Evolutionary conservation across 2,113 vertebrate species (phyloP).

Genomic region (Catharus fuscescens): DNA sequence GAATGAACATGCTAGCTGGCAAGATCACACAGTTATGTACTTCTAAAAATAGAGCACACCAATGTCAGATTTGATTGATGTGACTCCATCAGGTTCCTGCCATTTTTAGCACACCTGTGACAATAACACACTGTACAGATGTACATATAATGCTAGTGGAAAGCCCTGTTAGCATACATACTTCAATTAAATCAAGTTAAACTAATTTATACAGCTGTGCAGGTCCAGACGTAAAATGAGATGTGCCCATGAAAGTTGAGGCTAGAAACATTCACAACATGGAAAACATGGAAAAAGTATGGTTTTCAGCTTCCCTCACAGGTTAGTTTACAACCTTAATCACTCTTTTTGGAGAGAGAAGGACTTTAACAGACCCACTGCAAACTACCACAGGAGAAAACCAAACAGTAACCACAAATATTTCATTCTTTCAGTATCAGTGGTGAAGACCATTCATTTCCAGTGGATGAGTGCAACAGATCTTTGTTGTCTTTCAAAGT

Average conservation of each 20-base stretch:
- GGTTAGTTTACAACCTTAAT: background rate
- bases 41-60: conserved; percentile 63
- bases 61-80: conserved; percentile 47
- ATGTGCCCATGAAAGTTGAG: background rate
- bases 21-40: conserved; percentile 27
- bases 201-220: conserved; percentile 44
- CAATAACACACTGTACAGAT: background rate
- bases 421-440: background rate
- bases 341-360: background rate
- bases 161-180: background rate
- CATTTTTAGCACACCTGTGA: conserved; percentile 49
- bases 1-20: conserved; percentile 46
- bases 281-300: background rate
- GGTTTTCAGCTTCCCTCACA: background rate
- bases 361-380: background rate
- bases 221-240: conserved; percentile 26
- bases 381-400: background rate
- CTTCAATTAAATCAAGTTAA: conserved; percentile 26
- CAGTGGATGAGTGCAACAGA: background rate
- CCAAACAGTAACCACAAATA: background rate
- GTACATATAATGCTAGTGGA: background rate
- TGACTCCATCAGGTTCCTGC: conserved; percentile 4
- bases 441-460: background rate
- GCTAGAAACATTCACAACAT: conserved; percentile 15
- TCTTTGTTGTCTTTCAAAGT: background rate